These are phyloP conservation scores for Anolis apletophallus DNA, from an alignment of 2,797 vertebrate species.

Conservation along the genomic window DNA sequence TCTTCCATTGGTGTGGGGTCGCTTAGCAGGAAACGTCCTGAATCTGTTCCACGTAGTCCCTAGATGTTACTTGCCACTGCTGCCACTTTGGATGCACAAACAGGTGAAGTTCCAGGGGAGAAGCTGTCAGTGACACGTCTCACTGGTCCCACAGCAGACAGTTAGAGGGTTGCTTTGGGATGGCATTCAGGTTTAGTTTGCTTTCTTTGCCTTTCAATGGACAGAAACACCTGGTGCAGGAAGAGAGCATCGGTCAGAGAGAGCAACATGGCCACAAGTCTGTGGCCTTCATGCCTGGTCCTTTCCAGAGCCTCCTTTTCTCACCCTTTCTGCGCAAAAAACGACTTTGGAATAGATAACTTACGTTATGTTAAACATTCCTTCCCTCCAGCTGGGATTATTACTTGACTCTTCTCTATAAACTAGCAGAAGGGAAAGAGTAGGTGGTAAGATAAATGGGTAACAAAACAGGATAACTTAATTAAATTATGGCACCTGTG, in stretches of 20 bases:
- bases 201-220: background rate
- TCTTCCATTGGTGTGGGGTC: background rate
- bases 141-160: too few species aligned
- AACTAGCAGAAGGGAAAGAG: slow-evolving; percentile 70
- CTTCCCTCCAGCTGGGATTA: slow-evolving; percentile 68
- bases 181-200: background rate
- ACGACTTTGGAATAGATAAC: slow-evolving; percentile 75
- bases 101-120: background rate
- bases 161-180: background rate
- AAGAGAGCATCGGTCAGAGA: background rate
- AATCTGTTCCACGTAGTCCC: background rate
- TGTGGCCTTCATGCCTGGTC: background rate
- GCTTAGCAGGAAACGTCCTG: background rate
- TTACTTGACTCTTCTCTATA: slow-evolving; percentile 78
- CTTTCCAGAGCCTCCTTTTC: slow-evolving; percentile 70
- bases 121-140: background rate
- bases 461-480: slow-evolving; percentile 74
- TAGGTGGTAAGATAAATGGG: slow-evolving; percentile 66
- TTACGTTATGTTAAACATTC: slow-evolving; percentile 78
- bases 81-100: slow-evolving; percentile 1
- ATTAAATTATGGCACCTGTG: slow-evolving; percentile 64
- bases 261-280: too few species aligned
- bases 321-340: slow-evolving; percentile 64
- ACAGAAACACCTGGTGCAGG: background rate
- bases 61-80: background rate